These are phyloP conservation scores for Phocoena phocoena DNA, from an alignment of 2,113 vertebrate genomes.

Conservation along the genomic window DNA sequence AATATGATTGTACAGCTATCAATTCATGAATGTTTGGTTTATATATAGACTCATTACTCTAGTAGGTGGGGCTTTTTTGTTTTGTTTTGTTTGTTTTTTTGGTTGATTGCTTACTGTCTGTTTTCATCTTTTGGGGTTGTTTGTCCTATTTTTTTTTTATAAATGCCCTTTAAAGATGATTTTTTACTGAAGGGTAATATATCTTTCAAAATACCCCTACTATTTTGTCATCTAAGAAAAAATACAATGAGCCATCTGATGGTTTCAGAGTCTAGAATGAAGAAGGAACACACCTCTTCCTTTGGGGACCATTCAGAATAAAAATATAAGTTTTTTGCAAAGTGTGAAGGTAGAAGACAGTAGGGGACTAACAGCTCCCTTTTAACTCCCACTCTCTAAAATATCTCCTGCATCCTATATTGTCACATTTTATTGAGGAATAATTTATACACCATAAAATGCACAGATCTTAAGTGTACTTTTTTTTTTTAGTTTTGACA, in stretches of 20 bases:
- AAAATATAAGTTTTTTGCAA: neutral
- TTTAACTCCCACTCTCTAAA: neutral
- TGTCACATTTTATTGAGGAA: neutral
- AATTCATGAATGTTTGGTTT: neutral
- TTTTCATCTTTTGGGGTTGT: neutral
- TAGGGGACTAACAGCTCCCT: neutral
- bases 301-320: neutral
- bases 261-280: neutral
- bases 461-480: neutral
- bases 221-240: neutral
- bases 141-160: neutral
- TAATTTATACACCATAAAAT: neutral
- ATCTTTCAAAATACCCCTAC: neutral
- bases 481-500: neutral
- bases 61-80: neutral
- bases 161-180: slow-evolving; percentile 1
- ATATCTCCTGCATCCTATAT: neutral
- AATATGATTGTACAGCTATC: neutral
- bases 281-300: neutral
- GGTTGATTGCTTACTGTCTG: neutral
- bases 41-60: neutral
- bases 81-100: too few relatives aligned
- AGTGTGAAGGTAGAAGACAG: neutral
- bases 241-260: neutral
- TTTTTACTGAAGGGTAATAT: neutral